These are phyloP conservation scores for Nesoenas mayeri DNA, from an alignment of 2,113 vertebrate species.

Conservation along the genomic window DNA sequence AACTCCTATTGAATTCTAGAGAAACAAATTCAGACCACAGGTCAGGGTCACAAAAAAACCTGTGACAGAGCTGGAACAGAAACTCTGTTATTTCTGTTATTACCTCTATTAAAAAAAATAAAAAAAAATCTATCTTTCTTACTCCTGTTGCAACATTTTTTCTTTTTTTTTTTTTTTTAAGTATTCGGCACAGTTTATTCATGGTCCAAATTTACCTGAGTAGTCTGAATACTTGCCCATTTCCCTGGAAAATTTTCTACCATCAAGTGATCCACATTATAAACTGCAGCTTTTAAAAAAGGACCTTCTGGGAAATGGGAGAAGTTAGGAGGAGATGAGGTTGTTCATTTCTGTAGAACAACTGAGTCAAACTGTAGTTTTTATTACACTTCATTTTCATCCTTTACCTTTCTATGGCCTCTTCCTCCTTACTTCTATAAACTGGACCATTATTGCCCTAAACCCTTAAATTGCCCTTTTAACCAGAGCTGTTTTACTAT, in stretches of 20 bases:
- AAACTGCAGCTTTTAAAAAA: slow-evolving; percentile 58
- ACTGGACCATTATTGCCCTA: slow-evolving; percentile 41
- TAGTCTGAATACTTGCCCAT: slow-evolving; percentile 56
- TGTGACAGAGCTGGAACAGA: neutral
- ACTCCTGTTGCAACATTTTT: neutral
- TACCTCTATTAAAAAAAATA: neutral
- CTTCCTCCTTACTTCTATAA: slow-evolving; percentile 32
- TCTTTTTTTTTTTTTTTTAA: neutral
- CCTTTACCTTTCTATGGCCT: slow-evolving; percentile 46
- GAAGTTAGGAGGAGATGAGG: slow-evolving; percentile 6
- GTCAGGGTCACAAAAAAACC: neutral
- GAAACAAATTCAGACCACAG: neutral
- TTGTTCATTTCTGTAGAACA: slow-evolving; percentile 59
- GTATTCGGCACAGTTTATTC: slow-evolving; percentile 22
- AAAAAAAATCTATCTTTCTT: neutral
- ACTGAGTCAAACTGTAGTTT: slow-evolving; percentile 52
- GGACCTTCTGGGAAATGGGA: neutral
- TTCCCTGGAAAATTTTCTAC: slow-evolving; percentile 67
- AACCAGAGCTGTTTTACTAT: slow-evolving; percentile 33
- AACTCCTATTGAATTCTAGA: neutral
- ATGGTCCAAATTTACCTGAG: slow-evolving; percentile 20
- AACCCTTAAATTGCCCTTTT: slow-evolving; percentile 59
- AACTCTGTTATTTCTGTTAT: neutral
- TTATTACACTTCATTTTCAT: slow-evolving; percentile 59
- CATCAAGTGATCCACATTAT: slow-evolving; percentile 48